Percentiles rank a stretch among this genome's conserved stretches.
Evolutionary conservation across 2,113 vertebrate species (phyloP).

Genomic region (Phoenicopterus ruber): DNA sequence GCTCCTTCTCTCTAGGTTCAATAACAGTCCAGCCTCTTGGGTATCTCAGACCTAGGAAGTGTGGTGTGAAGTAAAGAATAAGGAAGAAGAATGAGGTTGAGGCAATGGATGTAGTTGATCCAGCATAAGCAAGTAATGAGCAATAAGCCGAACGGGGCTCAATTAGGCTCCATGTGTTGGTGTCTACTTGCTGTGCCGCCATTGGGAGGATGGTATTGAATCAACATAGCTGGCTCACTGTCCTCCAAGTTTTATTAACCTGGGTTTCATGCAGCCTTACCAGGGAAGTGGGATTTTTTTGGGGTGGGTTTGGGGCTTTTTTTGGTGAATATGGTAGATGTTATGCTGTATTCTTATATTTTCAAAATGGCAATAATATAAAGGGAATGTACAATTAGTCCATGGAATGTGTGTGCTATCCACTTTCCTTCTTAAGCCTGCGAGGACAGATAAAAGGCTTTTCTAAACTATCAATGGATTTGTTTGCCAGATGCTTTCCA

Average conservation of each 20-base stretch:
- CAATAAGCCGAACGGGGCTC: neutral
- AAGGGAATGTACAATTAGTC: neutral
- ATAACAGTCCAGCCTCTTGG: neutral
- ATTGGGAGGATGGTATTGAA: neutral
- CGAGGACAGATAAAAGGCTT: constrained; percentile 22
- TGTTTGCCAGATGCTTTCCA: constrained; percentile 44
- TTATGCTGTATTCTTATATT: neutral
- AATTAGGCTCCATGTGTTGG: rapidly evolving
- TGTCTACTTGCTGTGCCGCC: neutral
- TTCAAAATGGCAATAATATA: neutral
- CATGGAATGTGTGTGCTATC: neutral
- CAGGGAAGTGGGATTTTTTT: neutral
- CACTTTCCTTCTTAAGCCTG: neutral
- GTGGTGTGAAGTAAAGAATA: neutral
- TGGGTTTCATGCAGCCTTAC: neutral
- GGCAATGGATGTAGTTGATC: neutral
- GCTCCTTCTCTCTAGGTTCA: neutral
- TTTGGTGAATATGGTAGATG: neutral
- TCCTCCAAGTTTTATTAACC: neutral
- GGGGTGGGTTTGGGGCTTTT: neutral
- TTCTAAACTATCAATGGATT: neutral
- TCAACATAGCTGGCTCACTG: rapidly evolving
- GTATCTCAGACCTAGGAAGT: neutral
- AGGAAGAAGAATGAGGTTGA: neutral
- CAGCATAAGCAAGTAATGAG: neutral